phyloP scores from a whole-genome alignment of 2,113 vertebrate species.

The Hemiprocne comata region DNA sequence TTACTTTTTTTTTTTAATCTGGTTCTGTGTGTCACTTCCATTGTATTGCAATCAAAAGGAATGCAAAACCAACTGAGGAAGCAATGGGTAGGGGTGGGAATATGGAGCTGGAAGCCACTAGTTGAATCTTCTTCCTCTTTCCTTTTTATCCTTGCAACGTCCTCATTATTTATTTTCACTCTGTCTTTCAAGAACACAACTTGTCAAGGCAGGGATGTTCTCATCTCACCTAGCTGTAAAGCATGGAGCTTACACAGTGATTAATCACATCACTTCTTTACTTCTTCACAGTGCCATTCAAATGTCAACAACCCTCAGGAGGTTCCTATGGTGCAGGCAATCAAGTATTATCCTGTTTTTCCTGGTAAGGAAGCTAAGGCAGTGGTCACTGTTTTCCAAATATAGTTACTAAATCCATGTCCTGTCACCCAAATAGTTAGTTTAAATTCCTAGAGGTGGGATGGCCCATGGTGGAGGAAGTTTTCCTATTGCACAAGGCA shows the following conservation, averaged over 20 bases:
- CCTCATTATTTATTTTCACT: neutral
- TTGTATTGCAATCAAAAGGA: neutral
- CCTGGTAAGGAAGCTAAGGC: neutral
- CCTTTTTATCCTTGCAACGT: neutral
- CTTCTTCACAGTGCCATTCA: neutral
- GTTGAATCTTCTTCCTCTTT: neutral
- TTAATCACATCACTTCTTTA: neutral
- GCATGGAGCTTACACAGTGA: neutral
- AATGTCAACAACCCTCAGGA: neutral
- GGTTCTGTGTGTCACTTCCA: neutral
- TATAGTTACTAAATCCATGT: neutral
- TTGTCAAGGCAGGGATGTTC: neutral
- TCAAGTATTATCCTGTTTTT: neutral
- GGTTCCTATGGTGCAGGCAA: neutral
- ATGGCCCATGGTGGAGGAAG: neutral
- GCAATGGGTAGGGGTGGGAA: neutral
- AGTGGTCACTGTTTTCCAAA: neutral
- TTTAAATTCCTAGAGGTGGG: neutral
- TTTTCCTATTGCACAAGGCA: neutral
- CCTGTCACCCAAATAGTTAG: neutral
- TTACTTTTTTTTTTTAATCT: neutral
- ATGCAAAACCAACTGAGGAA: neutral
- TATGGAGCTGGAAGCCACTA: neutral
- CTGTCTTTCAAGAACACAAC: neutral
- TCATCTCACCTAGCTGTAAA: neutral